phyloP scores from a whole-genome alignment of 2,797 vertebrate species.

The Spondyliosoma cantharus region DNA sequence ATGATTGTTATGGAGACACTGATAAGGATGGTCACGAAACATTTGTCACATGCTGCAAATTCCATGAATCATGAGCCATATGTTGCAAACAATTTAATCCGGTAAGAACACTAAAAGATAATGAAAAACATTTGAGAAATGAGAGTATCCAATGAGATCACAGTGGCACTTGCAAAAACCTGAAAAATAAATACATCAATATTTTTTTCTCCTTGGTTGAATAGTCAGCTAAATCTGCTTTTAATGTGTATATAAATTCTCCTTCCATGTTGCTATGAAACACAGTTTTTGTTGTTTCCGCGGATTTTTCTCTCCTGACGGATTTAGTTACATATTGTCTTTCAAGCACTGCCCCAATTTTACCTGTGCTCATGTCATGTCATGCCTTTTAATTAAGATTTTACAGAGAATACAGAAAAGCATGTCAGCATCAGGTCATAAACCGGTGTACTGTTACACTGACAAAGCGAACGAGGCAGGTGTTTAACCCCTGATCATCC shows the following conservation, averaged over 20 bases:
- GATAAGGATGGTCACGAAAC: not conserved
- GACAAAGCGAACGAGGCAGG: slow-evolving; percentile 11
- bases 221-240: not conserved
- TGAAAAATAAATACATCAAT: not conserved
- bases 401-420: slow-evolving; percentile 31
- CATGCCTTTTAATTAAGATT: slow-evolving; percentile 64
- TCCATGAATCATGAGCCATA: not conserved
- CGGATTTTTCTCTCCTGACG: not conserved
- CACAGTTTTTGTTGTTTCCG: not conserved
- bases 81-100: not conserved
- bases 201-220: not conserved
- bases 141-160: no score
- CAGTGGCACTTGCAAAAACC: not conserved
- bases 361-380: slow-evolving; percentile 53
- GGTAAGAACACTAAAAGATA: not conserved
- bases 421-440: slow-evolving; percentile 55
- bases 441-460: slow-evolving; percentile 28
- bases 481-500: slow-evolving; percentile 41
- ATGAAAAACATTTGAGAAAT: not conserved
- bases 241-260: no score
- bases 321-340: slow-evolving; percentile 34
- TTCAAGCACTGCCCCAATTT: slow-evolving; percentile 1
- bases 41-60: not conserved
- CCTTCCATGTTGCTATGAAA: not conserved
- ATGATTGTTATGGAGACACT: not conserved